Conservation (phyloP, 1,140 invertebrate species). For the Bombus balteatus region DNA sequence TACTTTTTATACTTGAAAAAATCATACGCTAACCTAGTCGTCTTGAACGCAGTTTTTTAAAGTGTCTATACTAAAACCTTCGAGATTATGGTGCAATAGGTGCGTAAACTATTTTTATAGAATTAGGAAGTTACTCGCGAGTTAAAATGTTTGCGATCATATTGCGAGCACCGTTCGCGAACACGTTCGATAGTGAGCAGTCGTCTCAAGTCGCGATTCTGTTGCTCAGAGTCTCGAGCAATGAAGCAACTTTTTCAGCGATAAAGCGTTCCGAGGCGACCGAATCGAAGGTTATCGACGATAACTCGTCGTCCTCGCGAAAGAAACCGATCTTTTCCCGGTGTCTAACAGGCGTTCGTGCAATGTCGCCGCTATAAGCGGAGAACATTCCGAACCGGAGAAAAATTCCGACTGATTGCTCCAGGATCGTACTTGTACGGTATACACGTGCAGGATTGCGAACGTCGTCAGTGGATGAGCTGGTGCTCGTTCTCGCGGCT, state of each 20-base stretch:
- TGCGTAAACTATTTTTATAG: no score
- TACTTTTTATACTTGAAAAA: no score
- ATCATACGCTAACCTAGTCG: no score
- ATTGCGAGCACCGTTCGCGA: no score
- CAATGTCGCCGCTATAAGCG: constrained; percentile 27
- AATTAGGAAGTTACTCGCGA: no score
- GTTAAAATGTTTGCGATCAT: no score
- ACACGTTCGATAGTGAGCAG: background rate
- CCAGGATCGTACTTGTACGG: background rate
- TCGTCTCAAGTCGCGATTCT: background rate
- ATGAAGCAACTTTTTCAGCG: constrained; percentile 4
- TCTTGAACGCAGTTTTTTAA: no score
- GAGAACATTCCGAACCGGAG: constrained; percentile 44
- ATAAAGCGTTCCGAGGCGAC: background rate
- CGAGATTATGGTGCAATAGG: no score
- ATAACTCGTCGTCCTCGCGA: constrained; percentile 48
- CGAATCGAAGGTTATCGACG: constrained; percentile 44
- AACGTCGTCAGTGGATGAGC: background rate
- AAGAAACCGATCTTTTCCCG: constrained; percentile 43
- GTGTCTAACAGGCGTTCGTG: constrained; percentile 27
- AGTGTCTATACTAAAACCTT: no score
- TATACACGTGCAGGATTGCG: constrained; percentile 20
- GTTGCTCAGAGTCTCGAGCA: no score
- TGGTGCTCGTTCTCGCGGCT: constrained; percentile 9
- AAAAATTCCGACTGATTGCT: constrained; percentile 58